A percentile compares a stretch with the other conserved stretches of the same genome.
These are phyloP conservation scores for Pseudorhombus dupliciocellatus DNA, from an alignment of 2,113 vertebrate species.

Conservation along the genomic window DNA sequence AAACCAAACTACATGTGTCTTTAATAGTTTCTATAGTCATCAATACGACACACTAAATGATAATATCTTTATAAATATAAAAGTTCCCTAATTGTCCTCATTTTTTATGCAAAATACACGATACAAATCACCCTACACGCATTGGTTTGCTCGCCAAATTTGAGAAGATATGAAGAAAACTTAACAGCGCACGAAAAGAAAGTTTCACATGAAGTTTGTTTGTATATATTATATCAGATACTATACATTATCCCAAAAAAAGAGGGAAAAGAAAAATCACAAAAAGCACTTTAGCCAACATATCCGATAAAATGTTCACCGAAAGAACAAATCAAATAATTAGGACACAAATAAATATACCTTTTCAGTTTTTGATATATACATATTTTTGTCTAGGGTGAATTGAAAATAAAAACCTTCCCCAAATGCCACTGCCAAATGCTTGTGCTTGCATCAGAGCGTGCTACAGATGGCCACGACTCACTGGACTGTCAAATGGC, in stretches of 20 bases:
- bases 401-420: conserved; percentile 53
- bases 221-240: conserved; percentile 83
- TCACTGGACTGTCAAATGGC: conserved; percentile 84
- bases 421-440: conserved; percentile 77
- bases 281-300: conserved; percentile 78
- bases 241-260: conserved; percentile 78
- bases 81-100: conserved; percentile 81
- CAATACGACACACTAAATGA: conserved; percentile 85
- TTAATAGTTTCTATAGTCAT: conserved; percentile 83
- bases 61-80: conserved; percentile 86
- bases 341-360: conserved; percentile 83
- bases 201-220: conserved; percentile 73
- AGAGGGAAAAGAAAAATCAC: conserved; percentile 57
- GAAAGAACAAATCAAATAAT: conserved; percentile 75
- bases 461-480: conserved; percentile 84
- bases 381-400: conserved; percentile 76
- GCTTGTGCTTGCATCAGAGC: conserved; percentile 85
- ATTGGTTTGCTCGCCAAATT: conserved; percentile 77
- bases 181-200: conserved; percentile 76
- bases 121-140: conserved; percentile 85
- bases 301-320: conserved; percentile 73
- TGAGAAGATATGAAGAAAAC: conserved; percentile 80
- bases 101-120: conserved; percentile 85
- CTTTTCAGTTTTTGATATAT: conserved; percentile 76
- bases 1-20: conserved; percentile 88